Evolutionary conservation across 1,140 invertebrate species (phyloP), one percentile per base, ranked within the genome.

Genomic region (Solenopsis fugax): DNA sequence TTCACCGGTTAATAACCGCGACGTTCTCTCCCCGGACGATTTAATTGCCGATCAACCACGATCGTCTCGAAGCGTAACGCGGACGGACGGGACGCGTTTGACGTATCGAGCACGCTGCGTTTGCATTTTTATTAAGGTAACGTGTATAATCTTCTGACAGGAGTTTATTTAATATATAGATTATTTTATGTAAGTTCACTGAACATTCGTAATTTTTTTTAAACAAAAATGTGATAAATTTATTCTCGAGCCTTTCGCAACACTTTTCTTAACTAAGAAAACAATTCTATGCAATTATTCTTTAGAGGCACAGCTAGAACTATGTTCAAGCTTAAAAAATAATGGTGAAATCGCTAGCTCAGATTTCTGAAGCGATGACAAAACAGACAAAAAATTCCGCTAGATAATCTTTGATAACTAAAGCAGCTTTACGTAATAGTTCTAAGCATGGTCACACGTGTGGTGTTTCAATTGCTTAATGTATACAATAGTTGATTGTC

Each of bases 1-100:
- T 84, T 75, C 56, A 34, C n/a, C 48, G 45, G 24, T 81, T 81
- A 81, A 80, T 80, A 80, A 67, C n/a, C 50, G 48, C 37, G 21
- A 52, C 64, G 7, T 24, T 67, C 29, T 24, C n/a, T 21, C 5
- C n/a, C 10, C 64, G 64, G 34, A 21, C 77, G 64, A 81, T 81
- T 81, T 81, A 56, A 41, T 65, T 45, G 24, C 21, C 73, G 54
- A 76, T 76, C 34, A 29, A n/a, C 37, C 18, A 13, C 41, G 75
- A 34, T 77, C 58, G 52, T 37, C n/a, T 58, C 52, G 29, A 13
- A 58, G 72, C 41, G 41, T 77, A 78, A 78, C 24, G 13, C n/a
- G 24, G 62, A 62, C 2, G 9, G 24, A 6, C 12, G 24, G 9
- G 24, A 6, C 12, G 24, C 10, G 6, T 24, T 34, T 29, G 52